Evolutionary conservation across 2,113 vertebrate species (phyloP).

Genomic region (Empidonax traillii): DNA sequence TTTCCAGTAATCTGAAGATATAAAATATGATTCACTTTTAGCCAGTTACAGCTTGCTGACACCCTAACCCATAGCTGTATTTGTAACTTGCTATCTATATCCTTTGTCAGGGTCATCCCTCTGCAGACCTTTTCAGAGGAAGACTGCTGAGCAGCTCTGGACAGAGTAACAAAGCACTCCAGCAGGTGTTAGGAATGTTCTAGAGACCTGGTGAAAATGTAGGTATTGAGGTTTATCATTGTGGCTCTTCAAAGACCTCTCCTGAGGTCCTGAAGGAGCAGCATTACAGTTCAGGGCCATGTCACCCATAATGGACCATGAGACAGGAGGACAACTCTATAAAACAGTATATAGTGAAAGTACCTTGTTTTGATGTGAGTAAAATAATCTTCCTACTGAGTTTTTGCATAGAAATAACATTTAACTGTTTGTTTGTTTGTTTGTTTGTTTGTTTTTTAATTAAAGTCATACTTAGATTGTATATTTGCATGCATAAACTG

Average conservation of each 20-base stretch:
- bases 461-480: not conserved
- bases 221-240: not conserved
- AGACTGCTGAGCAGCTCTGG: not conserved
- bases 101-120: not conserved
- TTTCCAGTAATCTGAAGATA: not conserved
- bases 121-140: not conserved
- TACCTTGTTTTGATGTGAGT: not conserved
- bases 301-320: not conserved
- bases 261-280: not conserved
- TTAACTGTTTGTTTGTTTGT: not conserved
- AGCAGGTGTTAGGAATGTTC: not conserved
- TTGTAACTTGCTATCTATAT: not conserved
- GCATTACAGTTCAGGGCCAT: not conserved
- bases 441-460: not conserved
- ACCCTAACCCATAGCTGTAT: not conserved
- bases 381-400: not conserved
- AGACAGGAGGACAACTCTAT: not conserved
- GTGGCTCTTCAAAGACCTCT: not conserved
- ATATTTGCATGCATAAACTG: not conserved
- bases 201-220: not conserved
- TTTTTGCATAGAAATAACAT: not conserved
- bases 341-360: not conserved
- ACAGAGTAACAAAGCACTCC: not conserved
- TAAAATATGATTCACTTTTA: not conserved
- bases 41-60: not conserved